Percentiles rank a stretch among this genome's conserved stretches.
phyloP scores from a whole-genome alignment of 2,888 invertebrate species.

The Parnassius orleans region DNA sequence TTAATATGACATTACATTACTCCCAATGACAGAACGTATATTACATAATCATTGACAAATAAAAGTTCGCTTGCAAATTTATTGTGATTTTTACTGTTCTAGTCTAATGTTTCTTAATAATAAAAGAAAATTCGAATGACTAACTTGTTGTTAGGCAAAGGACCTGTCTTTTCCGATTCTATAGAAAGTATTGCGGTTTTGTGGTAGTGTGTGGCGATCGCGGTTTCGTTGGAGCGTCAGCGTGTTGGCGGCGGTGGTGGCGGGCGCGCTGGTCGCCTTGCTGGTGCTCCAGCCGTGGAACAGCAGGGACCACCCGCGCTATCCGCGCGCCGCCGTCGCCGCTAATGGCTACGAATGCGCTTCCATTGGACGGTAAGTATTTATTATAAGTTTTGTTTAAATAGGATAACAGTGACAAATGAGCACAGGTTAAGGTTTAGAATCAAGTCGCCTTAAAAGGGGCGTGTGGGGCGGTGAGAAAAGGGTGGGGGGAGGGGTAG shows the following conservation, averaged over 20 bases:
- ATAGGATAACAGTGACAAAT: too few relatives aligned
- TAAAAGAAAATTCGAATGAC: constrained; percentile 15
- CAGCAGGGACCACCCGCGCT: constrained; percentile 57
- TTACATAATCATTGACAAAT: constrained; percentile 12
- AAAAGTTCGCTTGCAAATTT: constrained; percentile 14
- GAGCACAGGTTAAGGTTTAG: too few relatives aligned
- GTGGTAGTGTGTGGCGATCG: constrained; percentile 43
- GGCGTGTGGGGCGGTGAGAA: too few relatives aligned
- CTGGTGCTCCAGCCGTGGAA: constrained; percentile 71
- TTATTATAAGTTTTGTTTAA: too few relatives aligned
- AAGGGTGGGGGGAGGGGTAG: too few relatives aligned
- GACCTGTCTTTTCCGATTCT: constrained; percentile 4
- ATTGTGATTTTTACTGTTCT: constrained; percentile 15
- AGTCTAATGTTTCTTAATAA: neutral
- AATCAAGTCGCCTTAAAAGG: too few relatives aligned
- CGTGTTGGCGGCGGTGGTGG: constrained; percentile 65
- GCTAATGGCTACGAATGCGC: constrained; percentile 89
- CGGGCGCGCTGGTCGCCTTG: constrained; percentile 68
- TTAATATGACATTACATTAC: constrained; percentile 1
- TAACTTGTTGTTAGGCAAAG: neutral
- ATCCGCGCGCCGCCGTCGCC: constrained; percentile 82
- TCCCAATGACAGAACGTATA: neutral
- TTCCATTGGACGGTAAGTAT: constrained; percentile 82
- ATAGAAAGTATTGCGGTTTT: constrained; percentile 17
- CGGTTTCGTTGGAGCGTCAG: constrained; percentile 56